Evolutionary conservation across 2,113 vertebrate genomes (phyloP).

Genomic region (Podarcis cretensis): DNA sequence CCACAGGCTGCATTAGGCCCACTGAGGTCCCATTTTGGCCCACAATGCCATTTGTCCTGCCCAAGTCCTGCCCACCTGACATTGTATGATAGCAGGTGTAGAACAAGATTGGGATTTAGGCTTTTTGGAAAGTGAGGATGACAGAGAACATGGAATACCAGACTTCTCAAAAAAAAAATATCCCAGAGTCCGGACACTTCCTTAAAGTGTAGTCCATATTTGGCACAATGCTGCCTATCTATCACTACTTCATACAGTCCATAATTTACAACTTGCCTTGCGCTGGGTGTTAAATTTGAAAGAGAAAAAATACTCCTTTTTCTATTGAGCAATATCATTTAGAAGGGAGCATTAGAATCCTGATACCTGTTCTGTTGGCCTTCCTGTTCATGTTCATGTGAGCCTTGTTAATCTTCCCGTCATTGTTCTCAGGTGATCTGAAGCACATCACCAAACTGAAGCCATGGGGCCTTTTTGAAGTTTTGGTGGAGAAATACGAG

Average conservation of each 20-base stretch:
- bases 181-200: constrained; percentile 4
- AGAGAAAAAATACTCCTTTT: not conserved
- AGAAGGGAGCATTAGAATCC: not conserved
- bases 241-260: not conserved
- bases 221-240: not conserved
- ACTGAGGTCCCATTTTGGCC: too few species aligned
- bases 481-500: constrained; percentile 95
- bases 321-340: not conserved
- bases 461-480: constrained; percentile 94
- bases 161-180: not conserved
- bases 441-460: constrained; percentile 98
- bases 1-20: too few species aligned
- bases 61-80: too few species aligned
- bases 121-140: not conserved
- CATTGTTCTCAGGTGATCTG: constrained; percentile 84
- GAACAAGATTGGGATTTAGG: not conserved
- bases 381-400: constrained; percentile 8
- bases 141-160: not conserved
- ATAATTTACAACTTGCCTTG: not conserved
- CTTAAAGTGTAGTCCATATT: not conserved
- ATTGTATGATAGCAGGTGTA: too few species aligned
- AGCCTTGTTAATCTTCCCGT: constrained; percentile 21
- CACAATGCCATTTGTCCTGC: too few species aligned
- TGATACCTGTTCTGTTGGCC: not conserved
- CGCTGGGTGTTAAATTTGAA: not conserved